Evolutionary conservation across 2,113 vertebrate species (phyloP).

Genomic region (Nerophis lumbriciformis): DNA sequence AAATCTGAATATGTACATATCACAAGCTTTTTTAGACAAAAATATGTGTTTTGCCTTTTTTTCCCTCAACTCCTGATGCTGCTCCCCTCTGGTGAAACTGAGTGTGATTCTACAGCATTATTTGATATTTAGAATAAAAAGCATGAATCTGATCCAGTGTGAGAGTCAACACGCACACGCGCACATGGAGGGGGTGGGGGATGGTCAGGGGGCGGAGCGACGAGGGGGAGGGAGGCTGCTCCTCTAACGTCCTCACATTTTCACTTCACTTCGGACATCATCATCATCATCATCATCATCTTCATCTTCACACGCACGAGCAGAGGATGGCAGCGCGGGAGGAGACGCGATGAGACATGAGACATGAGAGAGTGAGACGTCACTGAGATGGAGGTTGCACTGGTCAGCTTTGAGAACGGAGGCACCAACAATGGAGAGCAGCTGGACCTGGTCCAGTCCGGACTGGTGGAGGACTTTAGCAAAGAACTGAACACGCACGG

Average conservation of each 20-base stretch:
- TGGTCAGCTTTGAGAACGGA: conserved; percentile 87
- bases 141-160: too few species aligned
- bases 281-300: background rate
- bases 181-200: background rate
- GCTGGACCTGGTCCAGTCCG: conserved; percentile 58
- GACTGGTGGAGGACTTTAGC: conserved; percentile 54
- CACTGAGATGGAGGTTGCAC: conserved; percentile 83
- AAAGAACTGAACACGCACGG: conserved; percentile 63
- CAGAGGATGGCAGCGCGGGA: background rate
- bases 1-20: too few species aligned
- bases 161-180: too few species aligned
- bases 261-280: background rate
- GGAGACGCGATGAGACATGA: background rate
- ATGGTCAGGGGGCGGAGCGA: background rate
- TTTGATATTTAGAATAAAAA: too few species aligned
- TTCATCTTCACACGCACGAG: background rate
- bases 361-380: conserved; percentile 2
- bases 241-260: background rate
- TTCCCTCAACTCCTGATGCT: too few species aligned
- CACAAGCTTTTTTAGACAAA: too few species aligned
- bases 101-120: too few species aligned
- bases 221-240: background rate
- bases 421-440: conserved; percentile 67
- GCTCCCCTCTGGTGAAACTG: too few species aligned
- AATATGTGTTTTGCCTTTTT: too few species aligned